Percentiles rank a stretch among this genome's conserved stretches.
Conservation (phyloP, 2,888 invertebrate genomes). For the Tenthredo notha region DNA sequence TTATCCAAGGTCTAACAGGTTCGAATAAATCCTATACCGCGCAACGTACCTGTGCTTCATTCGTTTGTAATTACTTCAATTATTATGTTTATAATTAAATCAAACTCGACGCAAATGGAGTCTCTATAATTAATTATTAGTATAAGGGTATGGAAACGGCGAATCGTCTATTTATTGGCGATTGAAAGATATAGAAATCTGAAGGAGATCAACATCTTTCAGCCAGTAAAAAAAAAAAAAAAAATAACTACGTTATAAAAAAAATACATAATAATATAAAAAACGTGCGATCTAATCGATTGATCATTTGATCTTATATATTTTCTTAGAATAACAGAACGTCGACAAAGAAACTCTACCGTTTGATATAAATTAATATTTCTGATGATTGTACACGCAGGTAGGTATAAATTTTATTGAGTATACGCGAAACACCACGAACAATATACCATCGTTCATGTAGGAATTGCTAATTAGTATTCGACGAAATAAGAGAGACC, state of each 20-base stretch:
- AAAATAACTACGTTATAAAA: no score
- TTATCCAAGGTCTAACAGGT: not conserved
- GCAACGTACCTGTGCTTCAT: not conserved
- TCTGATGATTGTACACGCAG: not conserved
- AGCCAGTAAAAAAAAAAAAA: no score
- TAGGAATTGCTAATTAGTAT: conserved; percentile 33
- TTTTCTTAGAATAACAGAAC: not conserved
- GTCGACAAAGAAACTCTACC: not conserved
- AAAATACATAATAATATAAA: no score
- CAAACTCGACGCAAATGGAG: not conserved
- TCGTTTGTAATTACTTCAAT: not conserved
- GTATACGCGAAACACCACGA: not conserved
- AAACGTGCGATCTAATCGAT: not conserved
- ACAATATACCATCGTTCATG: not conserved
- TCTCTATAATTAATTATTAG: conserved; percentile 5
- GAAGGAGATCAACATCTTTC: not conserved
- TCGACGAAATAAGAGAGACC: conserved; percentile 7
- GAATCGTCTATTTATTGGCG: not conserved
- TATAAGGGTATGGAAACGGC: not conserved
- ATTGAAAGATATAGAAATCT: no score
- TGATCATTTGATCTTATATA: not conserved
- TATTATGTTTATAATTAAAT: not conserved
- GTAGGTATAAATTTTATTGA: not conserved
- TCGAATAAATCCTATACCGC: not conserved
- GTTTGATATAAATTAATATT: not conserved